These are phyloP conservation scores for Bombyx mandarina DNA, from an alignment of 1,140 invertebrate genomes.

Conservation along the genomic window DNA sequence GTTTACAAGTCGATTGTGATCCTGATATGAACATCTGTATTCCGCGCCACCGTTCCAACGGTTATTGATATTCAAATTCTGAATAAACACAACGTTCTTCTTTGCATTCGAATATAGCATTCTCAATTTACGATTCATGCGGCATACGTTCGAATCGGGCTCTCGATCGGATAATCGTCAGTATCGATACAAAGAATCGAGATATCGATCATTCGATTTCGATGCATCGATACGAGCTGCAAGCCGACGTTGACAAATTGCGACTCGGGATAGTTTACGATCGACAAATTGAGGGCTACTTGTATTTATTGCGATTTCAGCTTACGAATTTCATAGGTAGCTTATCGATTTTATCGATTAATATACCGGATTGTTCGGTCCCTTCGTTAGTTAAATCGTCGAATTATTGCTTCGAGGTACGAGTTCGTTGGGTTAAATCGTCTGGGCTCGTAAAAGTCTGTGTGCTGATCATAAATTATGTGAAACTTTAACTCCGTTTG, in stretches of 20 bases:
- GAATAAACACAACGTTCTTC: constrained; percentile 41
- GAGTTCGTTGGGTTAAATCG: no score
- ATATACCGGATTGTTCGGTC: constrained; percentile 8
- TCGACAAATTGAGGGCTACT: constrained; percentile 49
- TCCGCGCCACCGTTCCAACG: constrained; percentile 6
- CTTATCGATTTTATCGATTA: constrained; percentile 20
- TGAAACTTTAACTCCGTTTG: no score
- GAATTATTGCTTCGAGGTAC: not conserved
- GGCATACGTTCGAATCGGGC: constrained; percentile 20
- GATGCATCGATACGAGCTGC: constrained; percentile 47
- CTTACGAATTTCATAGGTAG: constrained; percentile 21
- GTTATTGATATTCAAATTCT: constrained; percentile 48
- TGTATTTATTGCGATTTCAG: constrained; percentile 30
- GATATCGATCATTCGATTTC: constrained; percentile 32
- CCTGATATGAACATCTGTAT: no score
- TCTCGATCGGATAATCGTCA: constrained; percentile 37
- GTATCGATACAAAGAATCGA: constrained; percentile 32
- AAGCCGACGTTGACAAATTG: constrained; percentile 57
- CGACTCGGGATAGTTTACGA: constrained; percentile 37
- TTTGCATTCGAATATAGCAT: constrained; percentile 39
- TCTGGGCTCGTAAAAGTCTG: no score
- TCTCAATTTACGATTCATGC: constrained; percentile 27
- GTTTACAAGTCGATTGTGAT: no score
- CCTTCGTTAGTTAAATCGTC: constrained; percentile 6
- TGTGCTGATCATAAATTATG: no score